A percentile compares a stretch with the other conserved stretches of the same genome.
Evolutionary conservation across 2,113 vertebrate genomes (phyloP).

Genomic region (Pomatorhinus ruficollis): DNA sequence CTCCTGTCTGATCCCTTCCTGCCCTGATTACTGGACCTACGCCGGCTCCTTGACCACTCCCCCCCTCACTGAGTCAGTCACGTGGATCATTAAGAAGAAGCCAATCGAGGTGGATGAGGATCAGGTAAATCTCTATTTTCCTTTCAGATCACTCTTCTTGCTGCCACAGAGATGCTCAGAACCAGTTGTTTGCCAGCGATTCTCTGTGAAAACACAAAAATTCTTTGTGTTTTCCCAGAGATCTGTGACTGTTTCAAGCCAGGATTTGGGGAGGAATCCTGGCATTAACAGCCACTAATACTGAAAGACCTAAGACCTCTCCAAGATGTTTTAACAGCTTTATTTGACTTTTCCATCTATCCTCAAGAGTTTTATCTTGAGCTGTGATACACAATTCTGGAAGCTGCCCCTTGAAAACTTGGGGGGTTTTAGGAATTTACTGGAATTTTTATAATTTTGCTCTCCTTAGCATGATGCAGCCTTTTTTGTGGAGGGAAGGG

Average conservation of each 20-base stretch:
- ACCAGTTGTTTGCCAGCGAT: neutral
- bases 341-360: neutral
- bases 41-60: constrained; percentile 92
- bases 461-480: neutral
- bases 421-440: neutral
- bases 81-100: constrained; percentile 95
- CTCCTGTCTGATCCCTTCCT: constrained; percentile 83
- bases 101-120: constrained; percentile 91
- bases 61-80: constrained; percentile 90
- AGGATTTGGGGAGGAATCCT: neutral
- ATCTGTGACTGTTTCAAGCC: neutral
- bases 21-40: constrained; percentile 93
- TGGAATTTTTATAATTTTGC: neutral
- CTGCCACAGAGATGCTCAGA: neutral
- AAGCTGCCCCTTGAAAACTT: neutral
- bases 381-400: neutral
- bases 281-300: too few relatives aligned
- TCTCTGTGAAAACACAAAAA: neutral
- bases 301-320: neutral
- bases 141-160: neutral
- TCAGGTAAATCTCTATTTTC: constrained; percentile 78
- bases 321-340: neutral
- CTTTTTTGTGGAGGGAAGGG: neutral
- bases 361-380: neutral
- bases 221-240: neutral